These are phyloP conservation scores for Tinea trinotella DNA, from an alignment of 2,888 invertebrate species.

Conservation along the genomic window DNA sequence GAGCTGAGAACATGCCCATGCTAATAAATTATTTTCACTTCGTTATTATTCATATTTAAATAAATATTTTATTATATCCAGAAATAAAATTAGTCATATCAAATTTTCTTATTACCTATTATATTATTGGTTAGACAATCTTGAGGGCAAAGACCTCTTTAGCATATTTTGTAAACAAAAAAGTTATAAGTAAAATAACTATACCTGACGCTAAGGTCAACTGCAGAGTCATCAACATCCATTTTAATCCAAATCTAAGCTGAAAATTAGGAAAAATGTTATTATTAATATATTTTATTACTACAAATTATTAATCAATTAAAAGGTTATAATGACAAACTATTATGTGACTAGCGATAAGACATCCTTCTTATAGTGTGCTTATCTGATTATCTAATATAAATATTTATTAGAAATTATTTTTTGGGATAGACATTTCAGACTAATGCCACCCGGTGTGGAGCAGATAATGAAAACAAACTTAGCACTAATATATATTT, in stretches of 20 bases:
- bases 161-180: slow-evolving; percentile 21
- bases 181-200: slow-evolving; percentile 19
- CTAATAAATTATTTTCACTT: too few species aligned
- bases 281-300: slow-evolving; percentile 1
- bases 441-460: neutral
- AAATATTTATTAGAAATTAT: slow-evolving; percentile 4
- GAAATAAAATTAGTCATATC: too few species aligned
- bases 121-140: too few species aligned
- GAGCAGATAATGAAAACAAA: neutral
- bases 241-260: slow-evolving; percentile 65
- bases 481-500: neutral
- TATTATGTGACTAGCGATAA: slow-evolving; percentile 5
- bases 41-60: too few species aligned
- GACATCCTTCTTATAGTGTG: neutral
- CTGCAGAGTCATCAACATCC: slow-evolving; percentile 91
- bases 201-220: slow-evolving; percentile 89
- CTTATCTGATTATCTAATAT: slow-evolving; percentile 9
- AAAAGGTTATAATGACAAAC: slow-evolving; percentile 1
- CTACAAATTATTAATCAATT: neutral
- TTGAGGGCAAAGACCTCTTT: slow-evolving; percentile 20
- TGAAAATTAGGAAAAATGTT: neutral
- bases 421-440: neutral
- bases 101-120: too few species aligned
- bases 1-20: too few species aligned
- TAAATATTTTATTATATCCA: too few species aligned